Conservation (phyloP, 2,888 invertebrate species). For the Perizoma flavofasciatum region DNA sequence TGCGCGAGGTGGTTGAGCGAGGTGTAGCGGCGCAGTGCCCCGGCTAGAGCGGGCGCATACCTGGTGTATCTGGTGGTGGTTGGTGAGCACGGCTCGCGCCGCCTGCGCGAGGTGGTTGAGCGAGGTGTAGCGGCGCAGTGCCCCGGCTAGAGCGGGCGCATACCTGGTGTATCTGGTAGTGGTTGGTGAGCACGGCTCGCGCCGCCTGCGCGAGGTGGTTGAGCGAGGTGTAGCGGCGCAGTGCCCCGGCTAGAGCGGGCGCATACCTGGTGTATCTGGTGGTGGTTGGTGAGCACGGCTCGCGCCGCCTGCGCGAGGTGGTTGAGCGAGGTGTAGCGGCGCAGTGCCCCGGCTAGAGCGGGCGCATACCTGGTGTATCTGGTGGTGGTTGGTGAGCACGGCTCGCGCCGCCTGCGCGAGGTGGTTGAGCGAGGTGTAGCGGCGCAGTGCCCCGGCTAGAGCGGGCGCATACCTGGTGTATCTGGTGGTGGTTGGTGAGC, state of each 20-base stretch:
- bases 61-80: constrained; percentile 96
- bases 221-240: constrained; percentile 97
- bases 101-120: constrained; percentile 98
- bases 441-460: constrained; percentile 96
- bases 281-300: constrained; percentile 96
- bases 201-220: constrained; percentile 99
- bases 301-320: constrained; percentile 98
- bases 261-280: constrained; percentile 95
- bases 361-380: constrained; percentile 95
- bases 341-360: constrained; percentile 96
- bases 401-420: constrained; percentile 97
- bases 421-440: constrained; percentile 98
- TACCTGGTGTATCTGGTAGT: constrained; percentile 95
- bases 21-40: no score
- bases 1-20: no score
- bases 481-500: constrained; percentile 96
- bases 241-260: constrained; percentile 96
- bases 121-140: constrained; percentile 97
- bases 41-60: constrained; percentile 95
- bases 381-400: constrained; percentile 96
- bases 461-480: constrained; percentile 94
- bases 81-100: constrained; percentile 97
- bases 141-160: constrained; percentile 97
- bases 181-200: constrained; percentile 97
- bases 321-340: constrained; percentile 98